Conservation (phyloP, 2,888 invertebrate genomes). For the Scelioninae gen. 1 region DNA sequence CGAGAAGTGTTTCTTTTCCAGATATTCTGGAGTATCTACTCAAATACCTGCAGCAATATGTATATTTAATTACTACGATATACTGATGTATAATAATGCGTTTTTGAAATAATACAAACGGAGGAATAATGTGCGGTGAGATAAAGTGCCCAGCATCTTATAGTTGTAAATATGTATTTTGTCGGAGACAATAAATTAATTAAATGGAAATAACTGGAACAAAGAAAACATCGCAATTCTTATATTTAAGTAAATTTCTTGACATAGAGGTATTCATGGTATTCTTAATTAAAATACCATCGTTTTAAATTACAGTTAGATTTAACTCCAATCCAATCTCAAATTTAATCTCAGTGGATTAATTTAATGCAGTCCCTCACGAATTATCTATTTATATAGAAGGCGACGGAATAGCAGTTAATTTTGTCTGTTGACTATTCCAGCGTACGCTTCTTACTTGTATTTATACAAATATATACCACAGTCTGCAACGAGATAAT, state of each 20-base stretch:
- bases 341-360: slow-evolving; percentile 56
- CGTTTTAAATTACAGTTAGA: slow-evolving; percentile 55
- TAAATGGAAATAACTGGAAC: no score
- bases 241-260: neutral
- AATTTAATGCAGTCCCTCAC: slow-evolving; percentile 54
- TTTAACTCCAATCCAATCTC: slow-evolving; percentile 41
- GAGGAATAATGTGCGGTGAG: no score
- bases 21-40: no score
- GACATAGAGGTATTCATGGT: slow-evolving; percentile 13
- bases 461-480: slow-evolving; percentile 37
- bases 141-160: no score
- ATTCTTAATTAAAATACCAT: slow-evolving; percentile 61
- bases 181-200: no score
- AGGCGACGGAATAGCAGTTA: neutral
- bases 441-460: slow-evolving; percentile 36
- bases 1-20: no score
- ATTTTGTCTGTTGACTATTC: slow-evolving; percentile 30
- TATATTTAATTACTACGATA: no score
- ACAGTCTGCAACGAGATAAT: slow-evolving; percentile 22
- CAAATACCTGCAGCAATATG: no score
- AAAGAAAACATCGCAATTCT: no score
- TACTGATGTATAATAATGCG: no score
- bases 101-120: no score
- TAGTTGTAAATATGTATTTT: no score
- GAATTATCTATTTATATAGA: slow-evolving; percentile 55